phyloP scores from a whole-genome alignment of 2,113 vertebrate species.

The Saccopteryx leptura region DNA sequence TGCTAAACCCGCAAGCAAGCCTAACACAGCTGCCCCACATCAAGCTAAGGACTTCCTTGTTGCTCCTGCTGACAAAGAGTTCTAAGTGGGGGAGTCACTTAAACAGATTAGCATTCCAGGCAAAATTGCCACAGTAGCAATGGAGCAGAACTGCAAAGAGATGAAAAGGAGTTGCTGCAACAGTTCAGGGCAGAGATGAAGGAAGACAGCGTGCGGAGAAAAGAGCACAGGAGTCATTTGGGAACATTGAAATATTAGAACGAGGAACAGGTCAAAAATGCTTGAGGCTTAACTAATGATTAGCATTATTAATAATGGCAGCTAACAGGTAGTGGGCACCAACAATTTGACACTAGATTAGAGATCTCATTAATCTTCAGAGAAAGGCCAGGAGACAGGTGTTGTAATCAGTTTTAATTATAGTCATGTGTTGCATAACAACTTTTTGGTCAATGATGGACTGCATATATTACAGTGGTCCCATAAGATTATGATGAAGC shows the following conservation, averaged over 20 bases:
- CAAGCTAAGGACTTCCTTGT: neutral
- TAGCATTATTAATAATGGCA: slow-evolving; percentile 57
- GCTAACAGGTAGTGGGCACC: slow-evolving; percentile 10
- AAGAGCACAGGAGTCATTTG: neutral
- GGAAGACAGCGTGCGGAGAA: neutral
- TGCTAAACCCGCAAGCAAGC: too few relatives aligned
- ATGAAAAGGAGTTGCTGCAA: neutral
- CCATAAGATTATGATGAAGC: neutral
- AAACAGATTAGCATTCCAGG: neutral
- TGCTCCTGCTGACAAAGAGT: neutral
- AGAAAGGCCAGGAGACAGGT: slow-evolving; percentile 34
- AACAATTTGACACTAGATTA: slow-evolving; percentile 44
- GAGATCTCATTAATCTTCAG: slow-evolving; percentile 64
- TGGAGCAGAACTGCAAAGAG: neutral
- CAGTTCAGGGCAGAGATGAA: neutral
- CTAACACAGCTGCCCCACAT: neutral
- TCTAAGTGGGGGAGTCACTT: neutral
- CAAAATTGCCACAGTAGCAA: neutral
- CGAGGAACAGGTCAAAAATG: neutral
- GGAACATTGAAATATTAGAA: slow-evolving; percentile 57
- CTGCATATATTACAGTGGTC: neutral
- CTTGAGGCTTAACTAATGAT: slow-evolving; percentile 57
- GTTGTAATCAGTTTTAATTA: slow-evolving; percentile 48
- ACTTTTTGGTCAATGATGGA: neutral
- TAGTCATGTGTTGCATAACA: neutral